These are phyloP conservation scores for Cydia splendana DNA, from an alignment of 1,140 invertebrate species.

Conservation along the genomic window DNA sequence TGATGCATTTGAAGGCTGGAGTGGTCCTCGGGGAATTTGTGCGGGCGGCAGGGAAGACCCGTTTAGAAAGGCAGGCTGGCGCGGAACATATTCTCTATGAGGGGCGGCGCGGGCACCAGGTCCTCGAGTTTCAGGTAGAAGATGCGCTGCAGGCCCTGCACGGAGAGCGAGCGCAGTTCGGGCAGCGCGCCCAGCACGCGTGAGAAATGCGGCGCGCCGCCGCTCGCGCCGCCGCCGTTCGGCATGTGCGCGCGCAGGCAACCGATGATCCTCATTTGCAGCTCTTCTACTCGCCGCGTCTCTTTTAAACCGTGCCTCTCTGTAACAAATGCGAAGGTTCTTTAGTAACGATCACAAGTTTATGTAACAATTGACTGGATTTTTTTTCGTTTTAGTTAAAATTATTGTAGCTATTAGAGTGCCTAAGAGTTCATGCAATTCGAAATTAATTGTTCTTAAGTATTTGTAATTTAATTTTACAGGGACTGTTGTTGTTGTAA, in stretches of 20 bases:
- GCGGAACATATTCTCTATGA: constrained; percentile 97
- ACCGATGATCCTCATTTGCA: constrained; percentile 97
- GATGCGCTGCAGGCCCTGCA: constrained; percentile 95
- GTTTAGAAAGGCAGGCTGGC: constrained; percentile 94
- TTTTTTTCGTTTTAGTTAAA: not conserved
- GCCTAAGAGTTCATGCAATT: not conserved
- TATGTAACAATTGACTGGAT: too few species aligned
- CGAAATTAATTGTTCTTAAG: too few species aligned
- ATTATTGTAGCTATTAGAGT: too few species aligned
- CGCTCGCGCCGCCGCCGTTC: constrained; percentile 91
- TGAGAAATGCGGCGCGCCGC: constrained; percentile 96
- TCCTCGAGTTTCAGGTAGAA: constrained; percentile 97
- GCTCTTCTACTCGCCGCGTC: constrained; percentile 93
- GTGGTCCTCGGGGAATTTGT: constrained; percentile 56
- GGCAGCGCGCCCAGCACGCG: constrained; percentile 93
- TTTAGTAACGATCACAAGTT: not conserved
- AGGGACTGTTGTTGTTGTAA: too few species aligned
- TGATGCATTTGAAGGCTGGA: constrained; percentile 65
- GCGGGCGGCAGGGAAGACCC: constrained; percentile 33
- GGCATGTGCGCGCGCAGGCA: constrained; percentile 96
- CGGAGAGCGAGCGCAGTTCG: constrained; percentile 93
- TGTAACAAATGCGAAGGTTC: constrained; percentile 75
- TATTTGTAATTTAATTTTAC: too few species aligned
- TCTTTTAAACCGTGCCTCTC: constrained; percentile 96
- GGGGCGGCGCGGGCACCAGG: constrained; percentile 92